phyloP scores from a whole-genome alignment of 2,797 vertebrate genomes.

The Malacoctenus gilli region DNA sequence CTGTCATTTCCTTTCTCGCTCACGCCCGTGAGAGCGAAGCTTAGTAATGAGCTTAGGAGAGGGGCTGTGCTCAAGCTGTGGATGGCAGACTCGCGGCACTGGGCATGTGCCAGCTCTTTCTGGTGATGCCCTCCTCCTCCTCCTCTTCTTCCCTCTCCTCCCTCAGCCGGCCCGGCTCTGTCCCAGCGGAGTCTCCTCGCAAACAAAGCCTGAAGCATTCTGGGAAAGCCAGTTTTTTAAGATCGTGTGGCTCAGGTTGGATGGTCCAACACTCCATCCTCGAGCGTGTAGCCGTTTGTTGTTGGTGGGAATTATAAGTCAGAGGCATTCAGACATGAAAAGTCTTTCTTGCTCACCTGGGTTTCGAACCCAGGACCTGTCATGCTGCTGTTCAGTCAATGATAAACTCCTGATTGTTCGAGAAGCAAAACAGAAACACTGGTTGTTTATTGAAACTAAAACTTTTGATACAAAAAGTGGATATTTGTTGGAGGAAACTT shows the following conservation, averaged over 20 bases:
- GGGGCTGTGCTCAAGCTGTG: conserved; percentile 69
- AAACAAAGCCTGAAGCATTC: conserved; percentile 75
- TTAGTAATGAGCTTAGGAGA: conserved; percentile 67
- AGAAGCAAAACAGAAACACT: too few species aligned
- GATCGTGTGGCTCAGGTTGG: conserved; percentile 53
- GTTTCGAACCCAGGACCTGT: too few species aligned
- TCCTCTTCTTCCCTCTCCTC: conserved; percentile 18
- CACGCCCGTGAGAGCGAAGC: conserved; percentile 63
- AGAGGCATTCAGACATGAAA: too few species aligned
- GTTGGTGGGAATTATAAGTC: neutral
- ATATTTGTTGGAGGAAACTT: too few species aligned
- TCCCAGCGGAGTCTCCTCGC: conserved; percentile 66
- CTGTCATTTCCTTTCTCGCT: conserved; percentile 33
- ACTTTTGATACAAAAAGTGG: too few species aligned
- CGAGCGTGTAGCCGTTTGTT: conserved; percentile 5
- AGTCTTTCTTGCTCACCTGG: too few species aligned
- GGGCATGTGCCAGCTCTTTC: conserved; percentile 73
- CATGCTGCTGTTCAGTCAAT: too few species aligned
- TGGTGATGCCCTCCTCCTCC: conserved; percentile 44
- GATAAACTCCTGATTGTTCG: too few species aligned
- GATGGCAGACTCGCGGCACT: conserved; percentile 71
- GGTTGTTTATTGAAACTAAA: too few species aligned
- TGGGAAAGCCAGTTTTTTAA: conserved; percentile 74
- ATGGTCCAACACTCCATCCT: conserved; percentile 30
- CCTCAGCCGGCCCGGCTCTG: conserved; percentile 60